phyloP scores from a whole-genome alignment of 2,888 invertebrate species.

The Ophioninae sp. region DNA sequence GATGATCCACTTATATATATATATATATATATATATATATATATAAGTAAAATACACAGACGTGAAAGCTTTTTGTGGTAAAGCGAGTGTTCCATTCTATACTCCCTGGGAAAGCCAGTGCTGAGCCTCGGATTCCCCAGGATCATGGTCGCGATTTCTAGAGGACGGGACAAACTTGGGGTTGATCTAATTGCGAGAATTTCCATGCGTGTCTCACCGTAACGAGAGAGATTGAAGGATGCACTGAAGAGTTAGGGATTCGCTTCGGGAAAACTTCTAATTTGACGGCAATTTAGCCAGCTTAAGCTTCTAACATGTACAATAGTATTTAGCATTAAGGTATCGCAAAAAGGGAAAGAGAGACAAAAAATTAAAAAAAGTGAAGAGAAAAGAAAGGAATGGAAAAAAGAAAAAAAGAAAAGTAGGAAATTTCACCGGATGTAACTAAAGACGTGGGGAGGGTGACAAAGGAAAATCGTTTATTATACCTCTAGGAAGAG shows the following conservation, averaged over 20 bases:
- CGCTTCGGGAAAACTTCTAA: background rate
- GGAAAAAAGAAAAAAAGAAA: background rate
- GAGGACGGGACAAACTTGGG: constrained; percentile 63
- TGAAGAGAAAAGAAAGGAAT: background rate
- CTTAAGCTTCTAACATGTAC: constrained; percentile 21
- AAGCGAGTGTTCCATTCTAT: background rate
- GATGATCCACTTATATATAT: too few relatives aligned
- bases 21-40: too few relatives aligned
- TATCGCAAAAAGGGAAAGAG: background rate
- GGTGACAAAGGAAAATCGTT: too few relatives aligned
- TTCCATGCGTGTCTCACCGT: constrained; percentile 65
- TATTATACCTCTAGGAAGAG: too few relatives aligned
- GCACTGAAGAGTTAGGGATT: background rate
- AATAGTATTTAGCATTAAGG: background rate
- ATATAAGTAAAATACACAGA: background rate
- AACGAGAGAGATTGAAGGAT: constrained; percentile 1
- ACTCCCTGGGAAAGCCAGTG: background rate
- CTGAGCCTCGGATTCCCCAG: constrained; percentile 38
- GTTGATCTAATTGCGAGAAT: constrained; percentile 73
- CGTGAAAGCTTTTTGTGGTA: background rate
- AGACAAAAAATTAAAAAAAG: background rate
- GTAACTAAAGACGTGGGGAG: too few relatives aligned
- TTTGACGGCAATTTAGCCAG: constrained; percentile 10
- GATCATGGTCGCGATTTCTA: constrained; percentile 19
- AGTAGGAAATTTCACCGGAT: too few relatives aligned